These are phyloP conservation scores for Phalacrocorax carbo DNA, from an alignment of 2,113 vertebrate genomes.

Conservation along the genomic window DNA sequence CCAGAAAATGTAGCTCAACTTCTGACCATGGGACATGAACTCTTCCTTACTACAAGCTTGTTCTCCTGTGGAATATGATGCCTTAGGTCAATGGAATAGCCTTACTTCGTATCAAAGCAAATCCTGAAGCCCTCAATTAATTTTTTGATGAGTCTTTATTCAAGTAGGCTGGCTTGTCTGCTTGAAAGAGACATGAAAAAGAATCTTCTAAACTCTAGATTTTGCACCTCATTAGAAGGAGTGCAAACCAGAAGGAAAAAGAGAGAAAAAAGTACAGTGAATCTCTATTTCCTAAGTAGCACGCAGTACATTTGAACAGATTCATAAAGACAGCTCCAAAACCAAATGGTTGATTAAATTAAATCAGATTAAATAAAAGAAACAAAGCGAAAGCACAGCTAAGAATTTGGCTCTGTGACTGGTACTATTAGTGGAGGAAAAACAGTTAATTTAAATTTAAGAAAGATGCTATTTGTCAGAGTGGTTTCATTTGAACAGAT, in stretches of 20 bases:
- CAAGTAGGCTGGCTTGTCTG: neutral
- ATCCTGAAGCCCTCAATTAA: neutral
- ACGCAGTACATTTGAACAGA: neutral
- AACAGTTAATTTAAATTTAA: slow-evolving; percentile 35
- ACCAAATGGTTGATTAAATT: slow-evolving; percentile 35
- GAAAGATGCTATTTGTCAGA: slow-evolving; percentile 4
- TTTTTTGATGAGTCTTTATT: neutral
- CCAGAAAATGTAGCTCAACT: neutral
- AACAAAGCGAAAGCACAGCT: neutral
- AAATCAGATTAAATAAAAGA: slow-evolving; percentile 48
- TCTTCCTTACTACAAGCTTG: neutral
- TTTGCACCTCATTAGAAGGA: neutral
- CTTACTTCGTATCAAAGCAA: neutral
- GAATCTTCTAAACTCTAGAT: neutral
- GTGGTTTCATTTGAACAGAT: neutral
- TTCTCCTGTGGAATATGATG: neutral
- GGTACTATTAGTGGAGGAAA: neutral
- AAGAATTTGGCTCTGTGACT: neutral
- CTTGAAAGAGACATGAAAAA: neutral
- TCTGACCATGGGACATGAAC: neutral
- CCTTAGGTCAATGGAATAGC: neutral
- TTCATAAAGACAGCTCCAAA: neutral
- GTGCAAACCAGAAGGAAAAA: neutral
- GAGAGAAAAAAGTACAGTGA: neutral
- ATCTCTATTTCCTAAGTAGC: neutral